Percentiles rank a stretch among this genome's conserved stretches.
phyloP scores from a whole-genome alignment of 1,140 invertebrate genomes.

The Drosophila arizonae region DNA sequence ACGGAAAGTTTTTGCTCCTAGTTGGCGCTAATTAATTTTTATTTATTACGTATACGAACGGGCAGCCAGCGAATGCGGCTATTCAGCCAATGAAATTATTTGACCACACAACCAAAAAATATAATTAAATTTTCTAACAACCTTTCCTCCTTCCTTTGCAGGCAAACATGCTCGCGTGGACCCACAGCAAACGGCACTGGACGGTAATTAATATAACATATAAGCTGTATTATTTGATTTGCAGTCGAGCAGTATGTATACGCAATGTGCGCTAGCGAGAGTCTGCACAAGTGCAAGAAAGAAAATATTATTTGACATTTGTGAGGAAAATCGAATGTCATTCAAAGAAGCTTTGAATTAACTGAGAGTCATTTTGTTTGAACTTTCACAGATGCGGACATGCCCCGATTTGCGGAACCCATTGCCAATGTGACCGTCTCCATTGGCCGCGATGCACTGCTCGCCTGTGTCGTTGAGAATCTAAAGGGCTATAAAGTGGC shows the following conservation, averaged over 20 bases:
- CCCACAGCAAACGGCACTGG: constrained; percentile 70
- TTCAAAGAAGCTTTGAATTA: no score
- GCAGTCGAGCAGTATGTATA: constrained; percentile 37
- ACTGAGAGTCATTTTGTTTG: not conserved
- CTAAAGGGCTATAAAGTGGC: constrained; percentile 95
- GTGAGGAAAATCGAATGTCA: no score
- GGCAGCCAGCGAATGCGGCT: constrained; percentile 19
- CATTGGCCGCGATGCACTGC: constrained; percentile 92
- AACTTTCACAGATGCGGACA: constrained; percentile 84
- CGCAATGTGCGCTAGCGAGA: constrained; percentile 3
- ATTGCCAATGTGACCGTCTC: constrained; percentile 97
- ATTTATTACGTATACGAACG: constrained; percentile 64
- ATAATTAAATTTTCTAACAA: constrained; percentile 73
- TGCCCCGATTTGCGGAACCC: constrained; percentile 93
- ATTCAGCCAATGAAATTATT: constrained; percentile 55
- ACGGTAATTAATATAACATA: constrained; percentile 70
- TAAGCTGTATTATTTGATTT: constrained; percentile 17
- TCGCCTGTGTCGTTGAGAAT: constrained; percentile 97
- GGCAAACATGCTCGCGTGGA: constrained; percentile 73
- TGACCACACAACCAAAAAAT: constrained; percentile 40
- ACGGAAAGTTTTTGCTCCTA: constrained; percentile 44
- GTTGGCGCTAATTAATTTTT: constrained; percentile 78
- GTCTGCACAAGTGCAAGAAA: not conserved
- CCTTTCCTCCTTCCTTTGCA: constrained; percentile 44
- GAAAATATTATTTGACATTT: constrained; percentile 1